These are phyloP conservation scores for Alauda arvensis DNA, from an alignment of 2,797 vertebrate genomes.

Conservation along the genomic window DNA sequence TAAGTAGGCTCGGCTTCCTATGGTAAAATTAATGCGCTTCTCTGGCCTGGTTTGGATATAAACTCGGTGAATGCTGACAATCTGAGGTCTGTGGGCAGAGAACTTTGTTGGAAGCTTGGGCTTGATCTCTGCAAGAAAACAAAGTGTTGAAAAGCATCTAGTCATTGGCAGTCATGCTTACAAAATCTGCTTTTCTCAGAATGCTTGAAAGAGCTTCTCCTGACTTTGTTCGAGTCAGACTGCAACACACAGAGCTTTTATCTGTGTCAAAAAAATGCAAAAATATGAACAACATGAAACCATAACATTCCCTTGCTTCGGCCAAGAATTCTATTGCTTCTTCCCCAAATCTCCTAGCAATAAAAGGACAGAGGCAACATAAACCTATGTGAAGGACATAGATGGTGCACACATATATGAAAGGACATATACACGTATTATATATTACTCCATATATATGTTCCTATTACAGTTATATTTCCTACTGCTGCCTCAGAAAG, in stretches of 20 bases:
- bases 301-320: not conserved
- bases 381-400: not conserved
- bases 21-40: conserved; percentile 84
- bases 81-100: conserved; percentile 67
- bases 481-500: not conserved
- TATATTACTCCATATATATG: not conserved
- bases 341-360: not conserved
- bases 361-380: not conserved
- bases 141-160: conserved; percentile 9
- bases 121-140: conserved; percentile 72
- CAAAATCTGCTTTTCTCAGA: not conserved
- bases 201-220: not conserved
- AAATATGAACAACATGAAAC: conserved; percentile 22
- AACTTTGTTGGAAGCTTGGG: conserved; percentile 62
- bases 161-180: not conserved
- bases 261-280: conserved; percentile 24
- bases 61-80: conserved; percentile 75
- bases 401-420: not conserved
- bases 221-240: conserved; percentile 1
- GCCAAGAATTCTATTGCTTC: conserved; percentile 16
- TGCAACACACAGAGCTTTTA: conserved; percentile 28
- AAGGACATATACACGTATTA: not conserved
- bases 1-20: conserved; percentile 86
- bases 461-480: not conserved
- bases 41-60: conserved; percentile 87